Evolutionary conservation across 2,113 vertebrate genomes (phyloP), one percentile per base, ranked within the genome.

Genomic region (Nettapus auritus): DNA sequence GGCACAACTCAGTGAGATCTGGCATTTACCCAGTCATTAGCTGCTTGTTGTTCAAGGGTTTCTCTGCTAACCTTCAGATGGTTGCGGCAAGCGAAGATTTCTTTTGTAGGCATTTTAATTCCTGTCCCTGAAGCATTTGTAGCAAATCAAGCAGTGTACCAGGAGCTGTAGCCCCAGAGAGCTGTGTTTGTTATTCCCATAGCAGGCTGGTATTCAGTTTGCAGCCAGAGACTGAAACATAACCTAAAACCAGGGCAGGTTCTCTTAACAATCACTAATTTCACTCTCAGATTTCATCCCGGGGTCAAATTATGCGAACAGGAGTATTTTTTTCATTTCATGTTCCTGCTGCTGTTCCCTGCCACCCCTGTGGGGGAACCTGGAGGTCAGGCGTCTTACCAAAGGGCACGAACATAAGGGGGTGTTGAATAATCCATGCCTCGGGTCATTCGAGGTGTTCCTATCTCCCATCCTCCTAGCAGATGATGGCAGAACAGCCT

Each of bases 41-140:
- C 34, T 91, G 38, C 75, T 34, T 80, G 25, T 80, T 95, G 55
- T 85, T 89, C 2, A 2, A 90, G 29, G 36, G 8, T 78, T 87
- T 82, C 25, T 95, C 88, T 91, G 68, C 73, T 93, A 75, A 40
- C 38, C 48, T 82, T 88, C 73, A 88, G 53, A 83, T 25, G 46
- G 34, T 64, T 64, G 18, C 46, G 63, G 70, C 28, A 52, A 91
- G 29, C 13, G 15, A 85, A 74, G 52, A 33, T 68, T 85, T 77
- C 29, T 64, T 94, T 64, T 78, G 33, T 11, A 79, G 40, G 40
- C 55, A 52, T 79, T 90, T 91, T 34, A 73, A 55, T 42, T 88
- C 23, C 18, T 77, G 63, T 68, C 82, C 29, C 17, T 59, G 62
- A 82, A 21, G 2, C 2, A 25, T 79, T 79, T 16, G 8, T 50